Conservation (phyloP, 2,797 vertebrate genomes). For the Pogonophryne albipinna region DNA sequence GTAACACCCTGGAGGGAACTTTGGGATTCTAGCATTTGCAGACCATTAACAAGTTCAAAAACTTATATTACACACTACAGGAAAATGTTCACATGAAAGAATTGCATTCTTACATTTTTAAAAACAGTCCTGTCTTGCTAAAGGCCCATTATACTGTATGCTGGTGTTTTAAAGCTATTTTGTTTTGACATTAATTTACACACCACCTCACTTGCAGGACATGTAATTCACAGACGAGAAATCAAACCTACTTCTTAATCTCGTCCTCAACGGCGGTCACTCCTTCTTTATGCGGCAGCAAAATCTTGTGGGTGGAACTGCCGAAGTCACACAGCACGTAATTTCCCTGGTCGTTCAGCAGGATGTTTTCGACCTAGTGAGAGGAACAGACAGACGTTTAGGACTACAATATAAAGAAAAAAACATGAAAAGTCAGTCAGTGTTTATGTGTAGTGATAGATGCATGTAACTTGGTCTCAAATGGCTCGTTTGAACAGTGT, state of each 20-base stretch:
- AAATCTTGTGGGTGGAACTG: conserved; percentile 94
- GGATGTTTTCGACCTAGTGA: conserved; percentile 95
- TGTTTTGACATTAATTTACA: no score
- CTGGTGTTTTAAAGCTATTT: no score
- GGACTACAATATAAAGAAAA: neutral
- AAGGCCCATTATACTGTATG: neutral
- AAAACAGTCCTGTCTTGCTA: neutral
- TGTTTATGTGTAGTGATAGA: neutral
- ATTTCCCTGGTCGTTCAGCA: conserved; percentile 93
- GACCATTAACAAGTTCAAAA: no score
- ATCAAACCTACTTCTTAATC: conserved; percentile 92
- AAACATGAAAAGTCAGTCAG: neutral
- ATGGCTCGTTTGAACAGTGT: neutral
- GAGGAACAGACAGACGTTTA: neutral
- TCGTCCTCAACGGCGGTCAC: conserved; percentile 97
- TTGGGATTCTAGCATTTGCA: no score
- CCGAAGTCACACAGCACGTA: conserved; percentile 99
- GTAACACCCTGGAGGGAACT: no score
- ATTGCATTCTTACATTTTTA: neutral
- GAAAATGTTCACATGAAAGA: neutral
- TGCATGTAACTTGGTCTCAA: neutral
- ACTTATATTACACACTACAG: neutral
- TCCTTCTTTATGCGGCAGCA: conserved; percentile 94
- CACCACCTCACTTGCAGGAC: neutral
- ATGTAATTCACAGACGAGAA: neutral